A percentile compares a stretch with the other conserved stretches of the same genome.
phyloP scores from a whole-genome alignment of 2,113 vertebrate genomes.

The Eulemur rufifrons region DNA sequence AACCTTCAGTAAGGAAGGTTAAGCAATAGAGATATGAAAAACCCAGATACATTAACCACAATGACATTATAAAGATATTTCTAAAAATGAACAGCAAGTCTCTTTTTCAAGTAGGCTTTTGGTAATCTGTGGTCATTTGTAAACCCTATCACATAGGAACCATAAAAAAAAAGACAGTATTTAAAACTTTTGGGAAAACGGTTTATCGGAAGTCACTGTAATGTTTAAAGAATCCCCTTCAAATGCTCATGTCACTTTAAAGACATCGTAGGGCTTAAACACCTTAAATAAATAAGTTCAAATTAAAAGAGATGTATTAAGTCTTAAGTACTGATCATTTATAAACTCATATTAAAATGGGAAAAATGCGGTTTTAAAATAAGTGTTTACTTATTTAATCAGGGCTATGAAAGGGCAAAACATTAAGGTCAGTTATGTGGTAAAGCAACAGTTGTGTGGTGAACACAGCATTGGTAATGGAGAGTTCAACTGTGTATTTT shows the following conservation, averaged over 20 bases:
- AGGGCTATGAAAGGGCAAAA: neutral
- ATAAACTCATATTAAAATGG: neutral
- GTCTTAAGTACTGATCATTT: neutral
- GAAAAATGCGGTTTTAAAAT: neutral
- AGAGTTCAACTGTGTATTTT: neutral
- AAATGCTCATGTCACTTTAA: neutral
- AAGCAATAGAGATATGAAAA: neutral
- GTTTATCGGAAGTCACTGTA: neutral
- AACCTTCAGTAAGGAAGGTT: neutral
- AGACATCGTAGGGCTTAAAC: neutral
- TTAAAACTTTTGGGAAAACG: neutral
- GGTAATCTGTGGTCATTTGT: neutral
- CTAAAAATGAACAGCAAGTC: neutral
- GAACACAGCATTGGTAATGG: fast-evolving
- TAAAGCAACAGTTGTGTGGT: neutral
- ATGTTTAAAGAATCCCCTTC: slow-evolving; percentile 8
- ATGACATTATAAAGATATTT: neutral
- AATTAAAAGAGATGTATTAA: neutral
- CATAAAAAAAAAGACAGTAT: neutral
- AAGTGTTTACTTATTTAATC: neutral
- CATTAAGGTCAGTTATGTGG: neutral
- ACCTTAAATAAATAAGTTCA: neutral
- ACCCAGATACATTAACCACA: neutral
- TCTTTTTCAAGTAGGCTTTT: neutral
- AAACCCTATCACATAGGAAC: neutral